These are phyloP conservation scores for Myiagra hebetior DNA, from an alignment of 2,113 vertebrate genomes.

Conservation along the genomic window DNA sequence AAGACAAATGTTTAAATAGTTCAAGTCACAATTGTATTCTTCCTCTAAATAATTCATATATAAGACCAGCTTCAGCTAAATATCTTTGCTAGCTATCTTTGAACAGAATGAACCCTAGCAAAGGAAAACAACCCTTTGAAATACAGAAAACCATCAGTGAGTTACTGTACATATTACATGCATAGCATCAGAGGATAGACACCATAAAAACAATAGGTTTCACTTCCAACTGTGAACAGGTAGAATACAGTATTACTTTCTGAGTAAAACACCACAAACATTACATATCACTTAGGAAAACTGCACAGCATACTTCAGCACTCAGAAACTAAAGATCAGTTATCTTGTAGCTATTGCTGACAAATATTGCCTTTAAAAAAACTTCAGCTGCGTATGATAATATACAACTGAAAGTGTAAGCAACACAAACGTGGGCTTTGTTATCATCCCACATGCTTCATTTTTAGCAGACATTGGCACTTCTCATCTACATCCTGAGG, in stretches of 20 bases:
- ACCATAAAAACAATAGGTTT: neutral
- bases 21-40: neutral
- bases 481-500: neutral
- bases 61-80: neutral
- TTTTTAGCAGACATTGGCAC: neutral
- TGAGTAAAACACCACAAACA: conserved; percentile 2
- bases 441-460: neutral
- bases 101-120: neutral
- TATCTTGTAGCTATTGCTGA: conserved; percentile 17
- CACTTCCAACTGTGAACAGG: neutral
- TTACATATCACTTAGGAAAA: neutral
- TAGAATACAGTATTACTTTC: neutral
- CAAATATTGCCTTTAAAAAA: conserved; percentile 45
- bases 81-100: neutral
- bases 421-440: neutral
- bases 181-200: neutral
- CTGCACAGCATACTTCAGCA: neutral
- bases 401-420: neutral
- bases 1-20: neutral
- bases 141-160: neutral
- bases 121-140: conserved; percentile 1
- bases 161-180: conserved; percentile 14
- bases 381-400: neutral
- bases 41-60: neutral
- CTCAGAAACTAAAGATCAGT: neutral